Conservation (phyloP, 2,888 invertebrate species). For the Steinernema carpocapsae region DNA sequence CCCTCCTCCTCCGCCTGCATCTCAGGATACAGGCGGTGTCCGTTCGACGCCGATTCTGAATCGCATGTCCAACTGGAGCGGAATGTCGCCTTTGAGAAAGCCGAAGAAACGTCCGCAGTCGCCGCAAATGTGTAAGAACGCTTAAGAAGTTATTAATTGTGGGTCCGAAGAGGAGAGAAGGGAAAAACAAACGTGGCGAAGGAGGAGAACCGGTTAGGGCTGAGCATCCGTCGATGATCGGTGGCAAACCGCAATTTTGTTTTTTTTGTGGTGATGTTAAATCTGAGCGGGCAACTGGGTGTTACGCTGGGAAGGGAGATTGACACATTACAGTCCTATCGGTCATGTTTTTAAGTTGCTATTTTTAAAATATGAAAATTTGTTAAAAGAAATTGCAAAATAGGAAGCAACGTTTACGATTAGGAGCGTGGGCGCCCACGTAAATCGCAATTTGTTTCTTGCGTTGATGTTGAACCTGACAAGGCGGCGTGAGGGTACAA, state of each 20-base stretch:
- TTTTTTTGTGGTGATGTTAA: neutral
- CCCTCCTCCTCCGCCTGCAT: neutral
- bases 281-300: no score
- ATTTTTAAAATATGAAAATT: no score
- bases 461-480: neutral
- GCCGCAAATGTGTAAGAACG: slow-evolving; percentile 14
- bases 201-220: neutral
- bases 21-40: neutral
- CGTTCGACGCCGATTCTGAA: neutral
- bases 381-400: no score
- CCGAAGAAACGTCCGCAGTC: slow-evolving; percentile 7
- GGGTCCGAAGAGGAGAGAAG: no score
- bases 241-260: neutral
- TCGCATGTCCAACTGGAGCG: neutral
- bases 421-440: no score
- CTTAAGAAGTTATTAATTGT: slow-evolving; percentile 2
- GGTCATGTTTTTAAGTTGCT: no score
- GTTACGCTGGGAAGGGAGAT: neutral
- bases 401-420: no score
- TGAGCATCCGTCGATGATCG: neutral
- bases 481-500: no score
- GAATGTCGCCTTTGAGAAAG: neutral
- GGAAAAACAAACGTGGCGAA: neutral
- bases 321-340: no score
- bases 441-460: neutral